Conservation (phyloP, 2,888 invertebrate species). For the Aelia acuminata region DNA sequence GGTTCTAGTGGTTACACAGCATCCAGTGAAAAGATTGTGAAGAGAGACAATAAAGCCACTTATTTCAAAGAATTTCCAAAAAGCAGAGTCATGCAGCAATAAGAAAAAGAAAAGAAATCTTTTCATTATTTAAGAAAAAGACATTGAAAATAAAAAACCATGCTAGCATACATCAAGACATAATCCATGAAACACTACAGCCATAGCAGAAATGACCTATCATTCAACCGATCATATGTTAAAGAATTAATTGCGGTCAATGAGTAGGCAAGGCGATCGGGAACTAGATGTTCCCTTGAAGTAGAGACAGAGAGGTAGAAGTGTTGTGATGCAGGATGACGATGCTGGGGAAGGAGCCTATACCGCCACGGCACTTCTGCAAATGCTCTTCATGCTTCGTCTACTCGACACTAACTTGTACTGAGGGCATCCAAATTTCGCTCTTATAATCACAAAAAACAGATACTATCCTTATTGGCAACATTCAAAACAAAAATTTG, state of each 20-base stretch:
- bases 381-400: conserved; percentile 64
- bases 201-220: conserved; percentile 60
- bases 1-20: conserved; percentile 53
- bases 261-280: conserved; percentile 59
- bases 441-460: background rate
- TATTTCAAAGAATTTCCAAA: background rate
- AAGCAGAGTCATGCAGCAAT: conserved; percentile 52
- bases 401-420: conserved; percentile 61
- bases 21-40: conserved; percentile 36
- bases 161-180: conserved; percentile 39
- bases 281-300: conserved; percentile 60
- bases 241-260: conserved; percentile 57
- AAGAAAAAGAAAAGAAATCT: background rate
- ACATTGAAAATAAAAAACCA: conserved; percentile 30
- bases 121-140: background rate
- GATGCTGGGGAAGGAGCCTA: conserved; percentile 55
- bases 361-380: conserved; percentile 61
- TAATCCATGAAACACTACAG: conserved; percentile 47
- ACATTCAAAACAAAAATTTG: background rate
- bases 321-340: conserved; percentile 63
- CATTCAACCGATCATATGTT: conserved; percentile 62
- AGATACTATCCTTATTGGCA: background rate
- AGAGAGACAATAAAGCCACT: conserved; percentile 38
- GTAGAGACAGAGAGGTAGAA: conserved; percentile 49
- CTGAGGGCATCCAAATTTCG: conserved; percentile 47